Conservation (phyloP, 2,888 invertebrate species). For the Metacarcinus magister region DNA sequence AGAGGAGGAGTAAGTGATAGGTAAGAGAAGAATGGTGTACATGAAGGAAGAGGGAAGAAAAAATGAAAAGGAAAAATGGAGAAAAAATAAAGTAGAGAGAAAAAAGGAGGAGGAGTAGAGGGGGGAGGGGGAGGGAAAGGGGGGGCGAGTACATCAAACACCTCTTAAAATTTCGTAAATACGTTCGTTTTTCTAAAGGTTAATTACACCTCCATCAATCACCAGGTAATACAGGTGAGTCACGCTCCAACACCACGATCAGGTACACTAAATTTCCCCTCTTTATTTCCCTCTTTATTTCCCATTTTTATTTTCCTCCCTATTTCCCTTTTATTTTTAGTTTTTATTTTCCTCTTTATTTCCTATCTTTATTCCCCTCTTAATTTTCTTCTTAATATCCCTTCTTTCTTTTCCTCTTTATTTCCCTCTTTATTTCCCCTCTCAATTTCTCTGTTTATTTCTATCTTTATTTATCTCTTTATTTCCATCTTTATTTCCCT, state of each 20-base stretch:
- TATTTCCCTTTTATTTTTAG: not conserved
- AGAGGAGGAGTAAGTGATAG: not conserved
- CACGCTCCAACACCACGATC: not conserved
- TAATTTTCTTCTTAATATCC: too few species aligned
- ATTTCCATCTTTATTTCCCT: not conserved
- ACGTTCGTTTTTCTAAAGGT: not conserved
- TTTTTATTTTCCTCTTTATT: too few species aligned
- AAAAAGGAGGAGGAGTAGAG: not conserved
- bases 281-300: too few species aligned
- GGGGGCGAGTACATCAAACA: not conserved
- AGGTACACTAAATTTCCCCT: too few species aligned
- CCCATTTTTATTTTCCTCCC: too few species aligned
- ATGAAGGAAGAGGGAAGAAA: not conserved
- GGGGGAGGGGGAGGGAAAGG: not conserved
- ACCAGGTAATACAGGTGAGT: not conserved
- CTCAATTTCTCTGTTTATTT: too few species aligned
- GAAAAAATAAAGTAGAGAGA: not conserved
- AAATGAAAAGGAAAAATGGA: not conserved
- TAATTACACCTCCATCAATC: not conserved
- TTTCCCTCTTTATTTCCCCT: too few species aligned
- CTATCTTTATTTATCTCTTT: too few species aligned
- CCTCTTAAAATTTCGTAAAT: not conserved
- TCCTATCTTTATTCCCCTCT: too few species aligned
- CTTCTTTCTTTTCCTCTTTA: too few species aligned
- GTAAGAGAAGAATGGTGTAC: not conserved